These are phyloP conservation scores for Mormyrus proboscirostris DNA, from an alignment of 2,797 vertebrate genomes.

Conservation along the genomic window DNA sequence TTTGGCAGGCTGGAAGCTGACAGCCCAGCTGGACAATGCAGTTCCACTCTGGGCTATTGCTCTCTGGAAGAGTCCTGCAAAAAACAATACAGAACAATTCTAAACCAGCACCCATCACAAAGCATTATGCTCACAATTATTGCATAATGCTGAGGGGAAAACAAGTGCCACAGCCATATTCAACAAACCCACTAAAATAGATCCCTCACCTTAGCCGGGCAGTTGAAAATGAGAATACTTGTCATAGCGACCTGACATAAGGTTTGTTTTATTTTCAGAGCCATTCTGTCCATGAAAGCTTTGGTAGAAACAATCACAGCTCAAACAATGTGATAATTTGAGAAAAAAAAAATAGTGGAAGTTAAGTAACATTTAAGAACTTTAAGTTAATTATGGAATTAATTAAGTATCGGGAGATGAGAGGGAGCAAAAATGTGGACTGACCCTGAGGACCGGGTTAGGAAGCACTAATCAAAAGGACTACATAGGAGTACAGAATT, in stretches of 20 bases:
- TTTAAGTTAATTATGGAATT: not conserved
- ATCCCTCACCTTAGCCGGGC: not conserved
- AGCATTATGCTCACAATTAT: slow-evolving; percentile 13
- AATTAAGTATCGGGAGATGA: not conserved
- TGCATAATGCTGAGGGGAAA: not conserved
- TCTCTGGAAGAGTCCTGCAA: slow-evolving; percentile 90
- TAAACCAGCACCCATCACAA: not conserved
- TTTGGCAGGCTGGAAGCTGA: slow-evolving; percentile 96
- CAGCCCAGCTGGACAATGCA: slow-evolving; percentile 96
- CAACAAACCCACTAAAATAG: not conserved
- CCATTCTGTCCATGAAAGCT: not conserved
- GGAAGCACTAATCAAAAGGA: not conserved
- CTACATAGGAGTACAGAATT: not conserved
- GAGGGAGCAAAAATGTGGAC: not conserved
- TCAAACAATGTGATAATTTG: not conserved
- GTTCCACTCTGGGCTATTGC: slow-evolving; percentile 98
- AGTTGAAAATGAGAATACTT: not conserved
- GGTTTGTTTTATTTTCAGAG: not conserved
- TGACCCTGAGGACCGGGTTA: not conserved
- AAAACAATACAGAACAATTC: slow-evolving; percentile 3
- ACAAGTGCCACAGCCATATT: not conserved
- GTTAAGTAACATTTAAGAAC: not conserved
- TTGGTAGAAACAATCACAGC: not conserved
- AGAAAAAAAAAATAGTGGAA: not conserved
- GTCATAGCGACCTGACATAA: not conserved